Evolutionary conservation across 2,113 vertebrate species (phyloP), one percentile per base, ranked within the genome.

Genomic region (Dipodomys ordii): DNA sequence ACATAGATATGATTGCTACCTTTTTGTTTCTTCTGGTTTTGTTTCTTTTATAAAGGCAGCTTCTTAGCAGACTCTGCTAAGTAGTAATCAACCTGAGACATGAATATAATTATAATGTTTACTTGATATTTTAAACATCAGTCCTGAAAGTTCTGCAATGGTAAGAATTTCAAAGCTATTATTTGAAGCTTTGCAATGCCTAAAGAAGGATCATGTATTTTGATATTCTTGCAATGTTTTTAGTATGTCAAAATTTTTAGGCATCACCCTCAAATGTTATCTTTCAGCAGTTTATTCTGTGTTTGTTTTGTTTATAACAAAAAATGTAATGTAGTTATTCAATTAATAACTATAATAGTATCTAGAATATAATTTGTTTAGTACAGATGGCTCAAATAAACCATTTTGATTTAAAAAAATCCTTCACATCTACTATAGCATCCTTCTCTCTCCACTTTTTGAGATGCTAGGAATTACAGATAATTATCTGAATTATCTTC

Each of bases 251-350:
- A 84, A 49, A 67, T 2, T 83, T 88, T 87, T 74, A 84, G 73
- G 88, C 57, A 93, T 46, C 69, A 22, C 20, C 68, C 30, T 49
- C 15, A n/a, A 60, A 25, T 79, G 12, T 68, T 23, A 30, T 74
- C 28, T 27, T 84, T 35, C 74, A 53, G 49, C 49, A 53, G 93
- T 80, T 92, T 92, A 73, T 15, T 11, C 68, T 88, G 30, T 46
- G 32, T 60, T 0, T 39, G 69, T 10, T 92, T 10, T 92, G 49
- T 62, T 76, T 78, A 74, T 74, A 81, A 53, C 46, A 28, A 87
- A 72, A 73, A 77, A 62, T 44, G 28, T 57, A 19, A 78, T 93
- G 39, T 8, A 65, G 11, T 80, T 16, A 28, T 60, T 88, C 90
- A 11, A 78, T 68, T 92, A 83, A 87, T 53, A 53, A 32, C 78